A percentile compares a stretch with the other conserved stretches of the same genome.
phyloP scores from a whole-genome alignment of 1,140 invertebrate genomes.

The Drosophila chauvacae region DNA sequence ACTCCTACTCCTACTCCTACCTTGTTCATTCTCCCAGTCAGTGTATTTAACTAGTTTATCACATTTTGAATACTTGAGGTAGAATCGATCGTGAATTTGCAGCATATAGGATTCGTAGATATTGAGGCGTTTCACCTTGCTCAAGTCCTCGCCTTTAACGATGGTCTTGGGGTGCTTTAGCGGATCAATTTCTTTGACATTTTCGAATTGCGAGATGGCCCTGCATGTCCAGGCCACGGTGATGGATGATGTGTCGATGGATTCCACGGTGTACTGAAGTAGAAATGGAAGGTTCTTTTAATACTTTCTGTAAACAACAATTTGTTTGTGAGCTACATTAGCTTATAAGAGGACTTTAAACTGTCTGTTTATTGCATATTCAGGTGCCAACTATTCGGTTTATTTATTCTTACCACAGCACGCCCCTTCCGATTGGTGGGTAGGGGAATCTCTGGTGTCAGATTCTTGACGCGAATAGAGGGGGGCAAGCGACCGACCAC shows the following conservation, averaged over 20 bases:
- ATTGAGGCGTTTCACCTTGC: conserved; percentile 91
- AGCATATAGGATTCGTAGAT: conserved; percentile 95
- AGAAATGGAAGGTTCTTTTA: neutral
- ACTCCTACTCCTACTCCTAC: conserved; percentile 71
- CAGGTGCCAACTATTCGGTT: neutral
- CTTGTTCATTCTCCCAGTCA: conserved; percentile 86
- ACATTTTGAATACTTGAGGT: conserved; percentile 86
- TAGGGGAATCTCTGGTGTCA: conserved; percentile 87
- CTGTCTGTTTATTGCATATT: neutral
- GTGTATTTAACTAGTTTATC: conserved; percentile 86
- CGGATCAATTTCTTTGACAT: conserved; percentile 83
- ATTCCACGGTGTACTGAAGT: conserved; percentile 87
- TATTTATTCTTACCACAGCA: conserved; percentile 35
- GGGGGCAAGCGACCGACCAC: conserved; percentile 88
- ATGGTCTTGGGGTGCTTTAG: conserved; percentile 89
- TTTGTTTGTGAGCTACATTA: neutral
- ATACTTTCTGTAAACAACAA: neutral
- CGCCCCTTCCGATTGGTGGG: conserved; percentile 77
- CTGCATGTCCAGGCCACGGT: conserved; percentile 93
- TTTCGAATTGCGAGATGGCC: conserved; percentile 88
- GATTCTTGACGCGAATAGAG: conserved; percentile 86
- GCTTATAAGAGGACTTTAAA: neutral
- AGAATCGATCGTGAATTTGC: conserved; percentile 94
- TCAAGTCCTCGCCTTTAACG: conserved; percentile 90
- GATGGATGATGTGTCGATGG: conserved; percentile 87